Evolutionary conservation across 2,113 vertebrate species (phyloP).

Genomic region (Hippolais icterina): DNA sequence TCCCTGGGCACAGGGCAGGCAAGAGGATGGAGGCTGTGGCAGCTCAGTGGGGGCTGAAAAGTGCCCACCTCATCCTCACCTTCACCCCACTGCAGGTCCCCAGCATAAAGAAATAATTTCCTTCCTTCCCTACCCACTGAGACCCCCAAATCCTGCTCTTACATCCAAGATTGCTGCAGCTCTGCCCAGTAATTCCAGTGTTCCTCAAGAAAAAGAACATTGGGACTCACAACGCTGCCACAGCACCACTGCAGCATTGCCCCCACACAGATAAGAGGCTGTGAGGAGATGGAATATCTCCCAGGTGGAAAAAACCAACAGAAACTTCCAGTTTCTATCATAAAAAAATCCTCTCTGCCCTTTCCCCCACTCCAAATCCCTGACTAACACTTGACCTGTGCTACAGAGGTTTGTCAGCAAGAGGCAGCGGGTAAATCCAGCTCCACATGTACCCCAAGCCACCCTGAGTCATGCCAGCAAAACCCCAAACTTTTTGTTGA

Average conservation of each 20-base stretch:
- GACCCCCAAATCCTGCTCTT: neutral
- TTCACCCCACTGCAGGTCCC: neutral
- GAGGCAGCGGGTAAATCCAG: neutral
- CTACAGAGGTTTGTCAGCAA: neutral
- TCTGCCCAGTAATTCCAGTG: neutral
- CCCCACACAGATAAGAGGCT: neutral
- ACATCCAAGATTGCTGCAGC: neutral
- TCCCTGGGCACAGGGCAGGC: neutral
- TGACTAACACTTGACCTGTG: neutral
- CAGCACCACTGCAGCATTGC: neutral
- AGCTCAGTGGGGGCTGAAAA: neutral
- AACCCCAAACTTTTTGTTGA: slow-evolving; percentile 24
- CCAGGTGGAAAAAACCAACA: neutral
- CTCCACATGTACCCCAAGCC: neutral
- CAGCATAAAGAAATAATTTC: neutral
- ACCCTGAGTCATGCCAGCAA: neutral
- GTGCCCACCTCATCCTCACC: neutral
- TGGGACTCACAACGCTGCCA: neutral
- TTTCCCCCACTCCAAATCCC: neutral
- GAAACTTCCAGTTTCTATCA: neutral
- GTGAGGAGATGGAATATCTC: neutral
- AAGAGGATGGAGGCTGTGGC: neutral
- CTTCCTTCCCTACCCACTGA: neutral
- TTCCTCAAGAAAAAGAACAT: neutral
- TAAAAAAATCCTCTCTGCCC: neutral